Base-by-base conservation (phyloP, 2,888 invertebrate species). In the Prosopocoilus inquinatus region DNA sequence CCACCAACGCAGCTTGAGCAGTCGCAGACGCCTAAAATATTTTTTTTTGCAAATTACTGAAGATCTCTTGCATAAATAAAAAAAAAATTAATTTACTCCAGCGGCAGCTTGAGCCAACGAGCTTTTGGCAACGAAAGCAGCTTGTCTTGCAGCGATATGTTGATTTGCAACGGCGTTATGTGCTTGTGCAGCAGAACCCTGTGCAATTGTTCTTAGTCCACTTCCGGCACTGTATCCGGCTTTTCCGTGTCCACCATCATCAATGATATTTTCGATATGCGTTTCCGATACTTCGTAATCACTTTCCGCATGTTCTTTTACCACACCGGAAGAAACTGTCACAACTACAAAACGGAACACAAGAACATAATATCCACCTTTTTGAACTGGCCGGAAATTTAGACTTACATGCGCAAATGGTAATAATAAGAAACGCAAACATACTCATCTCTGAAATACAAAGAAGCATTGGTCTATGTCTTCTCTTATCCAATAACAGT, bases 61-160 rank as follows among this genome's bases (percentile, higher is more conserved):
- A 16, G 16, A 16, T 16, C 3, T 16, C 7, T 28, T 28, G 1
- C 20, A 4, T 28, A 28, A 28, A 28, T 2, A 28, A 28, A 28
- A 28, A 28, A 28, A 5, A 28, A 28, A n/a, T n/a, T 28, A 28
- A 28, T 28, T 72, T 72, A 76, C 77, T 56, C 72, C 75, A 0
- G 86, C 85, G 0, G 90, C 90, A 0, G 88, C 85, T 70, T 90
- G 89, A 0, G 90, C 90, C 38, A 90, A 70, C 0, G 88, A 87
- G 67, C 87, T 90, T 76, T 90, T 89, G 0, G 90, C 90, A 3
- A 88, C 85, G 68, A 87, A 90, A 0, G 90, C 89, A 0, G 90
- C 90, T 71, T 90, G 90, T 57, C 87, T 85, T 0, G 85, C 90
- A 0, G 90, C 90, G 0, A 87, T 85, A 47, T 86, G 85, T 70